These are phyloP conservation scores for Laspeyria flexula DNA, from an alignment of 2,888 invertebrate species.

Conservation along the genomic window DNA sequence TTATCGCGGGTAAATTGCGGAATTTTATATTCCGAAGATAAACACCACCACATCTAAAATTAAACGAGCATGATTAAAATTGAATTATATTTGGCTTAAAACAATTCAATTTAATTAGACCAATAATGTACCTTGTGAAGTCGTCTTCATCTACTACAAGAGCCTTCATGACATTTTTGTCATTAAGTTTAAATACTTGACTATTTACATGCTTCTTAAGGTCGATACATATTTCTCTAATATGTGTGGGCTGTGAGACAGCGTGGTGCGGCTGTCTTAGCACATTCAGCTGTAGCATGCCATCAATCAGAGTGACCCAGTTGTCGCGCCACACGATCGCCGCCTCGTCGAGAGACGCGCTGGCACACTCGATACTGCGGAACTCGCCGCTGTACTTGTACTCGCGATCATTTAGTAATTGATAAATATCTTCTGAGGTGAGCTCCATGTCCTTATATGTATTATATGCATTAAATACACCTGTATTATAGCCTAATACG, in stretches of 20 bases:
- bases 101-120: not conserved
- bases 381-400: conserved; percentile 25
- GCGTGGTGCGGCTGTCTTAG: conserved; percentile 85
- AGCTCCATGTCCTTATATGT: conserved; percentile 27
- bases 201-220: conserved; percentile 15
- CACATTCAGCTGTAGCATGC: conserved; percentile 62
- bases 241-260: conserved; percentile 86
- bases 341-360: not conserved
- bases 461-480: not conserved
- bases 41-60: not conserved
- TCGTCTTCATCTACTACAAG: conserved; percentile 6
- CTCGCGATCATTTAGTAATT: conserved; percentile 41
- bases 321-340: conserved; percentile 65
- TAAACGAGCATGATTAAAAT: not conserved
- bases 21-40: not conserved
- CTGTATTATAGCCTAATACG: not conserved
- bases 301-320: conserved; percentile 92
- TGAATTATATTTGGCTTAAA: not conserved
- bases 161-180: conserved; percentile 1
- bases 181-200: not conserved
- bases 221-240: conserved; percentile 46
- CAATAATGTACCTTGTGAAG: conserved; percentile 15
- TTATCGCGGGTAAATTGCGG: not conserved
- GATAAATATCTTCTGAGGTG: conserved; percentile 48
- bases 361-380: conserved; percentile 4